A percentile compares a stretch with the other conserved stretches of the same genome.
Evolutionary conservation across 1,140 invertebrate genomes (phyloP).

Genomic region (Lerema accius): DNA sequence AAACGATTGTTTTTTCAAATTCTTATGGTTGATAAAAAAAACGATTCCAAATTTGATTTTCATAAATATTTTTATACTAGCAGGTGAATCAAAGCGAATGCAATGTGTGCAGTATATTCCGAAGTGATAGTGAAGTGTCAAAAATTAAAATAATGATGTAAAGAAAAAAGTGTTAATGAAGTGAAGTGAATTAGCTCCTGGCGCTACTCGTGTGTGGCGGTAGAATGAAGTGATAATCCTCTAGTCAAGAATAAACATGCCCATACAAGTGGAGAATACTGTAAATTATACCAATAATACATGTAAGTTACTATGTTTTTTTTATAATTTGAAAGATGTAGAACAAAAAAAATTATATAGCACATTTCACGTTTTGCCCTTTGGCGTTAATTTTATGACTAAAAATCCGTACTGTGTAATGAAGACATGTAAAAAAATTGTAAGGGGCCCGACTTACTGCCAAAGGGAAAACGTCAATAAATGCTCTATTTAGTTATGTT

Average conservation of each 20-base stretch:
- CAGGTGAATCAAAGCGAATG: constrained; percentile 18
- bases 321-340: no score
- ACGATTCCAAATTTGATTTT: no score
- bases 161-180: constrained; percentile 37
- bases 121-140: constrained; percentile 38
- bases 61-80: not conserved
- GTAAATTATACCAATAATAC: constrained; percentile 67
- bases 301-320: constrained; percentile 59
- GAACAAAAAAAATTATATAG: no score
- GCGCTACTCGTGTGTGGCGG: constrained; percentile 46
- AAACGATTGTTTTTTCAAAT: no score
- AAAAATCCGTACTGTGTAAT: no score
- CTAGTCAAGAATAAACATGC: constrained; percentile 59
- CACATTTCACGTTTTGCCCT: no score
- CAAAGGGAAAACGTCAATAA: no score
- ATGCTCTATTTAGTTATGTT: no score
- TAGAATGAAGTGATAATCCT: constrained; percentile 49
- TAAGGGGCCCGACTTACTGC: no score
- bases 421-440: no score
- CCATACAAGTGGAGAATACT: constrained; percentile 75
- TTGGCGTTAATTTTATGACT: no score
- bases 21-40: no score
- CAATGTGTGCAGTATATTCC: constrained; percentile 14
- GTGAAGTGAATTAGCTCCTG: constrained; percentile 38
- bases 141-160: constrained; percentile 37